Conservation (phyloP, 2,113 vertebrate species). For the Calonectris borealis region DNA sequence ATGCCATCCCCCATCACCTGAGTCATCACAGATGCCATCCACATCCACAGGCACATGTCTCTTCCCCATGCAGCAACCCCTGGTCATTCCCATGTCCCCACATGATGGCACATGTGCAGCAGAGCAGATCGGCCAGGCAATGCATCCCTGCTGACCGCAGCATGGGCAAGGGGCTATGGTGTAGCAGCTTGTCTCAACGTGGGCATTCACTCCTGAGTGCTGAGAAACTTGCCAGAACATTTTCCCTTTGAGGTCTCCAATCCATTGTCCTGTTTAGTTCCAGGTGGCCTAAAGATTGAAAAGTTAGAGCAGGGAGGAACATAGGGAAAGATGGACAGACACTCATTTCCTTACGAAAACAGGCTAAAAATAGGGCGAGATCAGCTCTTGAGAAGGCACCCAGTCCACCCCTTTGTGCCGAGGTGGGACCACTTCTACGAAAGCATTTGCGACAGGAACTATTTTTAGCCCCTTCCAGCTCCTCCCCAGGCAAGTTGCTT, state of each 20-base stretch:
- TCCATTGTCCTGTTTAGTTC: neutral
- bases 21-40: neutral
- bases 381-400: neutral
- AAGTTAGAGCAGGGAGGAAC: neutral
- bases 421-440: neutral
- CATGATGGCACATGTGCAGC: fast-evolving
- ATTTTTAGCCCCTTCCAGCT: neutral
- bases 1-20: neutral
- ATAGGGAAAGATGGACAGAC: neutral
- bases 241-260: neutral
- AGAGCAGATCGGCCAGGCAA: neutral
- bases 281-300: neutral
- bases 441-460: neutral
- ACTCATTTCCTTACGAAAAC: neutral
- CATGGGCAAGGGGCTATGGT: no score
- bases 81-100: neutral
- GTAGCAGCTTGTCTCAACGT: neutral
- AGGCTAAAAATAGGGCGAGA: neutral
- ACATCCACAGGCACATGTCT: fast-evolving
- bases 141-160: neutral
- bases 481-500: neutral
- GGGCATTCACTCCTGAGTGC: neutral
- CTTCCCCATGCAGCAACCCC: neutral
- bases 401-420: neutral
- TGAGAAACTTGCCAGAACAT: neutral